Percentiles rank a stretch among this genome's conserved stretches.
Conservation (phyloP, 2,888 invertebrate genomes). For the Serrognathus titanus region DNA sequence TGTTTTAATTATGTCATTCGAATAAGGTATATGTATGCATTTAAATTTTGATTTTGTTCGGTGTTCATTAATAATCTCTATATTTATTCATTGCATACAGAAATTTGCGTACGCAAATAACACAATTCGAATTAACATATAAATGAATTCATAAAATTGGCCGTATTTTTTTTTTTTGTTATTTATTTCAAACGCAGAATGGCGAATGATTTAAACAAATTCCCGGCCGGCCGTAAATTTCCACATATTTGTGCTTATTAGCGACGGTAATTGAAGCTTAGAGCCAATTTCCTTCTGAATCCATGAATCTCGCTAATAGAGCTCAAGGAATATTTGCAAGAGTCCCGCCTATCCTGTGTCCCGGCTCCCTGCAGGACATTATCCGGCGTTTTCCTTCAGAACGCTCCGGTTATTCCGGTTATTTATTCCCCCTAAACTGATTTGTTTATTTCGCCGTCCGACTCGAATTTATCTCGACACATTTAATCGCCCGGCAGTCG, state of each 20-base stretch:
- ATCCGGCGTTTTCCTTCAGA: neutral
- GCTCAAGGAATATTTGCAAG: constrained; percentile 42
- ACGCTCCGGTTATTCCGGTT: neutral
- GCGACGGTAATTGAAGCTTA: constrained; percentile 25
- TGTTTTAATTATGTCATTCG: too few relatives aligned
- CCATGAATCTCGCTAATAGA: constrained; percentile 43
- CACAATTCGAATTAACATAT: neutral
- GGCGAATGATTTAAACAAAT: too few relatives aligned
- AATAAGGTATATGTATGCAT: too few relatives aligned
- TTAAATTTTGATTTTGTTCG: too few relatives aligned
- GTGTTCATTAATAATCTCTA: too few relatives aligned
- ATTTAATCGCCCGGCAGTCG: too few relatives aligned
- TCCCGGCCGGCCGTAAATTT: neutral
- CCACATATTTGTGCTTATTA: neutral
- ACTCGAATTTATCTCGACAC: too few relatives aligned
- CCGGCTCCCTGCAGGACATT: neutral
- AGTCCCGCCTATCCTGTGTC: constrained; percentile 38
- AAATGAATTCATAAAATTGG: too few relatives aligned
- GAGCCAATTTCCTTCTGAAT: constrained; percentile 34
- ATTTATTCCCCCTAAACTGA: neutral
- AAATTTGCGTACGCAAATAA: neutral
- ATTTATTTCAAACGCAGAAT: too few relatives aligned
- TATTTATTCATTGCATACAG: neutral
- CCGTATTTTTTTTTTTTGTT: too few relatives aligned
- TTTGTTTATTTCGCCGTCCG: too few relatives aligned